Evolutionary conservation across 2,797 vertebrate genomes (phyloP).

Genomic region (Malacoctenus gilli): DNA sequence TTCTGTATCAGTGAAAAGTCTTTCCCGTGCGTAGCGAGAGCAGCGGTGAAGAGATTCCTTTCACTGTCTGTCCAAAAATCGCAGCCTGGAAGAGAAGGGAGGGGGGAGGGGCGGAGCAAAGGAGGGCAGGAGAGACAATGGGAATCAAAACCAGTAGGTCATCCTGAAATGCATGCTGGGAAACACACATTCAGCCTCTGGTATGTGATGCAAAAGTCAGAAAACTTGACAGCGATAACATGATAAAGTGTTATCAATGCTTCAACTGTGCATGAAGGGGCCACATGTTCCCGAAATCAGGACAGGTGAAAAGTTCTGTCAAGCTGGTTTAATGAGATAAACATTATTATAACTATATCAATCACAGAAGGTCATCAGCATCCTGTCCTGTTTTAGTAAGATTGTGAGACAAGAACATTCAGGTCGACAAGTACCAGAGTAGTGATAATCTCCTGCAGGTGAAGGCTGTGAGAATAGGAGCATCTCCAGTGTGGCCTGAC

Average conservation of each 20-base stretch:
- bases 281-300: too few relatives aligned
- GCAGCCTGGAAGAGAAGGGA: conserved; percentile 67
- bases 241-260: too few relatives aligned
- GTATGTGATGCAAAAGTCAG: too few relatives aligned
- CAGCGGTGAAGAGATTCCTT: conserved; percentile 70
- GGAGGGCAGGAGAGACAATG: conserved; percentile 22
- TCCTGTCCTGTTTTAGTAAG: too few relatives aligned
- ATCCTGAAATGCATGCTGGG: conserved; percentile 1
- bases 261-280: too few relatives aligned
- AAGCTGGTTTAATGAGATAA: too few relatives aligned
- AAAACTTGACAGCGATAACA: too few relatives aligned
- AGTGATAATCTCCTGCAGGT: conserved; percentile 80
- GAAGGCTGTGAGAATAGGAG: conserved; percentile 75
- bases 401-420: too few relatives aligned
- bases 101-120: background rate
- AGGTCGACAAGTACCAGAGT: conserved; percentile 76
- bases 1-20: conserved; percentile 79
- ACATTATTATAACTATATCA: too few relatives aligned
- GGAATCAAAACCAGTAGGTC: conserved; percentile 26
- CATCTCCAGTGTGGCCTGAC: conserved; percentile 80
- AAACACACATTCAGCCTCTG: too few relatives aligned
- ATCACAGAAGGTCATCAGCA: too few relatives aligned
- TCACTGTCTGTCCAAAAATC: conserved; percentile 79
- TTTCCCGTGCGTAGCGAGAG: conserved; percentile 76
- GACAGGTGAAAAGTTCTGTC: too few relatives aligned